Base-by-base conservation (phyloP, 2,797 vertebrate species). In the Crenichthys baileyi region DNA sequence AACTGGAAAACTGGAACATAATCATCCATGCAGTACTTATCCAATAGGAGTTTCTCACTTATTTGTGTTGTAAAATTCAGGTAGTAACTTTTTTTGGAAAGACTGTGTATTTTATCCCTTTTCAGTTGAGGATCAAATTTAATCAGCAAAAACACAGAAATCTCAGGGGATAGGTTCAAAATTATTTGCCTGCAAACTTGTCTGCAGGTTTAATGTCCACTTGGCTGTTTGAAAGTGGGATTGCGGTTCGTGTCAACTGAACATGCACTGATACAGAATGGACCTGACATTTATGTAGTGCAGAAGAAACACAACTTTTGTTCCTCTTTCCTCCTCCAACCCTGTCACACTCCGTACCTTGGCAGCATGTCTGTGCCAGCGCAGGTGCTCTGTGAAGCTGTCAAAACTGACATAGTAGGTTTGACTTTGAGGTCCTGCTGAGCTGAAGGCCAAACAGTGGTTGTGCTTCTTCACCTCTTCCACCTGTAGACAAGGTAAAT, bases 391-490 rank as follows among this genome's bases (percentile, higher is more conserved):
- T 7, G 98, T 98, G 95, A 99, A 99, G 85, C 96, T 98, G 93
- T 99, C 97, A 1, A 99, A 98, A 94, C 97, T 98, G 92, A 99
- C 96, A 91, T 98, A 98, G 95, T 99, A 99, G 71, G 97, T 99
- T 94, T 99, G 98, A 95, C 97, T 98, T 90, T 99, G 98, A 88
- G 98, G 97, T 56, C 97, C 98, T 22, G 98, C 97, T 0, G 98
- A 99, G 93, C 97, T 99, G 94, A 99, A 97, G 44, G 98, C 97
- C 95, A 99, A 95, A 90, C 98, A 99, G 95, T 99, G 98, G 94
- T 95, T 97, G 96, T 98, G 98, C 95, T 97, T 99, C 92, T 97
- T 98, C 91, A 99, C 97, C 95, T 99, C 98, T 95, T 99, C 98
- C 88, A 99, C 98, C 98, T 99, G 90, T 41, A 87, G 72, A n/a